Base-by-base conservation (phyloP, 1,140 invertebrate genomes). In the Cotesia vestalis region DNA sequence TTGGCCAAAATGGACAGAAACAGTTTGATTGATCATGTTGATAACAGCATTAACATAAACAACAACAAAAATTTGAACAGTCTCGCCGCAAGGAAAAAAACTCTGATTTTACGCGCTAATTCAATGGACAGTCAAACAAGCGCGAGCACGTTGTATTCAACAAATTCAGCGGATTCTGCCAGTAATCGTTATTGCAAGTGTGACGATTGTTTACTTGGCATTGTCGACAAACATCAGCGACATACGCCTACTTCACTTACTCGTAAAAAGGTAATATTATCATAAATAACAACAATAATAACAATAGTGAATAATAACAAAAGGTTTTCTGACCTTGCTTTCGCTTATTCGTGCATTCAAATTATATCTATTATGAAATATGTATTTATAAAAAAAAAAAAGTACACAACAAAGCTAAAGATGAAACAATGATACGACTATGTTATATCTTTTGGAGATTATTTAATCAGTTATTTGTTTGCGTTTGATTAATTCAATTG, bases 191-290 rank as follows among this genome's bases (percentile, higher is more conserved):
- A 93, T 60, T 95, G 94, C 82, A 87, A 91, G 38, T 95, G 94
- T 83, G 94, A 95, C 80, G 94, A 95, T 83, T 95, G 94, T 75
- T 84, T 95, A 46, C 87, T 95, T 71, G 94, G 93, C 4, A 94
- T 94, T 76, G 92, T 91, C 71, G 94, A 95, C 86, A 89, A 91
- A 66, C 89, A 92, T 73, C 90, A 90, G 73, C 89, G 88, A 40
- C 81, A 85, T 55, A 89, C 89, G 57, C 79, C 85, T 6, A 82
- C 57, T 20, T 27, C 81, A 27, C 86, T 86, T 75, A 86, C 87
- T 38, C 86, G 88, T 61, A 92, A 90, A 87, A 93, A 93, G 91
- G 86, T 88, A 88, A 76, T 55, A 34, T 46, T 11, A 46, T 11
- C 40, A 46, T 8, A 6, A 6, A 46, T 11, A 46, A 46, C 2